Conservation (phyloP, 2,888 invertebrate genomes). For the Sisyra nigra region DNA sequence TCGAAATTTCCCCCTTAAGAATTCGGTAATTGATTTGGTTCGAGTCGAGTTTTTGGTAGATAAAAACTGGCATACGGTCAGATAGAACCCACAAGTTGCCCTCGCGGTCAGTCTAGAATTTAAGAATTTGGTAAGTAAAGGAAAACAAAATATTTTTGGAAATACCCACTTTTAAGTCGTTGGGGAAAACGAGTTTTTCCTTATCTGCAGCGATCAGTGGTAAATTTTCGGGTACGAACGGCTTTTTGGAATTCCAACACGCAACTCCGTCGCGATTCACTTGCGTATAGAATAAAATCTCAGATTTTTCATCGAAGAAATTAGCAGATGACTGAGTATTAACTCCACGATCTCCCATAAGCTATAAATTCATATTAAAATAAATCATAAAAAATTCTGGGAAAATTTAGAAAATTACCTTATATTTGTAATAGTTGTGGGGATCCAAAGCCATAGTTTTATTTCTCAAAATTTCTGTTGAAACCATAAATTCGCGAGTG, state of each 20-base stretch:
- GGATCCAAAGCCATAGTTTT: constrained; percentile 48
- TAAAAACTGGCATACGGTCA: constrained; percentile 58
- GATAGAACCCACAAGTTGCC: constrained; percentile 59
- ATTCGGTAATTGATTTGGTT: constrained; percentile 50
- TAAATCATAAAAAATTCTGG: too few species aligned
- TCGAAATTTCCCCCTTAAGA: constrained; percentile 23
- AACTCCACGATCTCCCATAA: constrained; percentile 54
- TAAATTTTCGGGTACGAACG: constrained; percentile 46
- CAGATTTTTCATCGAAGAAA: constrained; percentile 47
- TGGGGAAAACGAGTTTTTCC: constrained; percentile 55
- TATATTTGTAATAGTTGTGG: constrained; percentile 53
- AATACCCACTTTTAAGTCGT: constrained; percentile 48
- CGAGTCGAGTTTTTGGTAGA: constrained; percentile 45
- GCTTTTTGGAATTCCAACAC: constrained; percentile 61
- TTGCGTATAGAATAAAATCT: constrained; percentile 61
- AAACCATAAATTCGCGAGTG: constrained; percentile 64
- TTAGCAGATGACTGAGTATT: constrained; percentile 60
- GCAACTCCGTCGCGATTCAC: constrained; percentile 60
- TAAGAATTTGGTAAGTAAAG: constrained; percentile 9
- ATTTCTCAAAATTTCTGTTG: constrained; percentile 55
- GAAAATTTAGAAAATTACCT: constrained; percentile 27
- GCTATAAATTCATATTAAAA: constrained; percentile 21
- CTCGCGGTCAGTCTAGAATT: constrained; percentile 38
- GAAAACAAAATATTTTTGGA: background rate
- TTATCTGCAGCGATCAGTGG: constrained; percentile 51